phyloP scores from a whole-genome alignment of 2,797 vertebrate species.

The Ctenochaetus hawaiiensis region DNA sequence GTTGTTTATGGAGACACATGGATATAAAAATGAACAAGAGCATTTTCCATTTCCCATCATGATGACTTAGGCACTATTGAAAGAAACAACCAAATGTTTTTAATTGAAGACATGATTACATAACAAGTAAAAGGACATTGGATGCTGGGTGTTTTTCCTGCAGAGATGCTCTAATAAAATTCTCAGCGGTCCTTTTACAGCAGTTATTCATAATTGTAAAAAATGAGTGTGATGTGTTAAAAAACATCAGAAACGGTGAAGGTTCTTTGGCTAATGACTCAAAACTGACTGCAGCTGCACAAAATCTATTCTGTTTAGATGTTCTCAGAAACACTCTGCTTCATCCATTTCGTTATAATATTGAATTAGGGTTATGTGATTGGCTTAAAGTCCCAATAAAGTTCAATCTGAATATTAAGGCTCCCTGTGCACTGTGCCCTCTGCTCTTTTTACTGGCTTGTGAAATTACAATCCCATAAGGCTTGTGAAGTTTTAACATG shows the following conservation, averaged over 20 bases:
- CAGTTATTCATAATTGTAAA: slow-evolving; percentile 2
- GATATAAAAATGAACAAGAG: slow-evolving; percentile 40
- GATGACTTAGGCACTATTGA: slow-evolving; percentile 22
- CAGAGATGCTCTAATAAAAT: slow-evolving; percentile 12
- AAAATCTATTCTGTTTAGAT: slow-evolving; percentile 12
- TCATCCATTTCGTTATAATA: slow-evolving; percentile 28
- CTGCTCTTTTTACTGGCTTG: slow-evolving; percentile 38
- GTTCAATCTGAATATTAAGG: slow-evolving; percentile 33
- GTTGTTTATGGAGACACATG: slow-evolving; percentile 37
- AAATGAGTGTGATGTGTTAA: background rate
- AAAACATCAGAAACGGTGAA: background rate
- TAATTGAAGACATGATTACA: slow-evolving; percentile 41
- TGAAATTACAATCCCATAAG: slow-evolving; percentile 45
- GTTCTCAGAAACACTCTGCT: slow-evolving; percentile 4
- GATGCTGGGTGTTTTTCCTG: slow-evolving; percentile 30
- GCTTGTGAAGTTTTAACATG: slow-evolving; percentile 37
- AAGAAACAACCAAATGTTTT: slow-evolving; percentile 52
- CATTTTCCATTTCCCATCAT: slow-evolving; percentile 52
- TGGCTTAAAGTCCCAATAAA: slow-evolving; percentile 37
- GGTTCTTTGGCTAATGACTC: background rate
- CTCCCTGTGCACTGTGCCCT: slow-evolving; percentile 17
- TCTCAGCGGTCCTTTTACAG: background rate
- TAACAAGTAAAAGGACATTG: slow-evolving; percentile 40
- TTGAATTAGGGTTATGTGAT: slow-evolving; percentile 9
- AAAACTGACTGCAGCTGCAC: background rate